Base-by-base conservation (phyloP, 1,140 invertebrate species). In the Homarus americanus region DNA sequence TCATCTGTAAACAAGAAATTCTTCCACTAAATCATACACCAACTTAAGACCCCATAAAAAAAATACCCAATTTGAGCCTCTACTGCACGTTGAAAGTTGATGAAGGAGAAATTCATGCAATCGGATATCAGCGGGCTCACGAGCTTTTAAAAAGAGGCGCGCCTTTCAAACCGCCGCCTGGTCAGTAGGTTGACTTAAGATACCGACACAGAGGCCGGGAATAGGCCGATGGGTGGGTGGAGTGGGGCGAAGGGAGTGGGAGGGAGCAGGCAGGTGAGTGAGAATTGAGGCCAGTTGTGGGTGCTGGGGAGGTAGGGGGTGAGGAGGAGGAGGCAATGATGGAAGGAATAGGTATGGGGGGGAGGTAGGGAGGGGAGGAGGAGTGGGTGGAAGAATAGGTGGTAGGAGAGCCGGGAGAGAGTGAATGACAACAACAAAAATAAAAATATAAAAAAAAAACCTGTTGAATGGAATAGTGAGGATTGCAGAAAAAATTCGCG, bases 141-240 rank as follows among this genome's bases (percentile, higher is more conserved):
- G 82, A 28, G 40, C 53, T 83, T 63, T 83, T 83, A 69, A 83
- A 83, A 83, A 69, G 58, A 63, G 41, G 82, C 82, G 82, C 82
- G 58, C 63, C 82, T 83, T 83, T 69, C 63, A 69, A 66, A 83
- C 80, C 82, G 82, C 58, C 82, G 82, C 69, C 82, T 83, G 82
- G 82, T 83, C 82, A 83, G 53, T 40, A 28, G 17, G 32, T 58
- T 40, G 58, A 69, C 58, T 69, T 69, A 69, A 83, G 82, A 83
- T 83, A 83, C 82, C 82, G 82, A 69, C 82, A 83, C 40, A 79
- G 76, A 79, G 76, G 17, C 40, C 36, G 75, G 41, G 36, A 9
- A 17, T 12, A 40, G 75, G 24, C 17, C 17, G 36, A n/a, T 34
- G 28, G 44, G 58, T 32, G 44, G n/a, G n/a, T 28, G 34, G 80